A percentile compares a stretch with the other conserved stretches of the same genome.
These are phyloP conservation scores for Spizaetus ornatus DNA, from an alignment of 2,113 vertebrate species.

Conservation along the genomic window DNA sequence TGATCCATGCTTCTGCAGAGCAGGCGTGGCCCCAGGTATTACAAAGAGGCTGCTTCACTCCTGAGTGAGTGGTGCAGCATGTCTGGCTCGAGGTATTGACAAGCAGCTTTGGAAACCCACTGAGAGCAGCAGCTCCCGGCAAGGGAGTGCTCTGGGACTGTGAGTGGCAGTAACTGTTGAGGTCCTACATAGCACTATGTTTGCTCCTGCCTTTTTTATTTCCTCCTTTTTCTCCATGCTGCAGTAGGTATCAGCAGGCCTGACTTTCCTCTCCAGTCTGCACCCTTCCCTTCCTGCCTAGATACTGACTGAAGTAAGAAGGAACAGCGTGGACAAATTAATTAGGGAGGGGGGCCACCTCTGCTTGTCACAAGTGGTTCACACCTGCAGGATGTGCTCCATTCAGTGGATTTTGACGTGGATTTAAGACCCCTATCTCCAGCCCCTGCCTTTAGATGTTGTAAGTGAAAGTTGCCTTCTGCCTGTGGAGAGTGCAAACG, in stretches of 20 bases:
- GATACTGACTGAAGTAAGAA: not conserved
- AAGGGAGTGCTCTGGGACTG: not conserved
- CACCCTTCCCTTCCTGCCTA: not conserved
- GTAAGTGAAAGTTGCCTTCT: not conserved
- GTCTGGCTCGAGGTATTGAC: not conserved
- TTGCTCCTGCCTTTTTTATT: not conserved
- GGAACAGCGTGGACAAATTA: not conserved
- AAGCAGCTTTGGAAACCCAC: not conserved
- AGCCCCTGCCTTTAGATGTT: not conserved
- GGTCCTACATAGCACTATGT: not conserved
- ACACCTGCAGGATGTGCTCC: not conserved
- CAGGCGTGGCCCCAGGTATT: not conserved
- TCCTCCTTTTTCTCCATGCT: not conserved
- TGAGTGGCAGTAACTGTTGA: not conserved
- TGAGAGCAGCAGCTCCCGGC: not conserved
- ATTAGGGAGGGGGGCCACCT: not conserved
- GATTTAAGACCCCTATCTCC: not conserved
- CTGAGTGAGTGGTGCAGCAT: not conserved
- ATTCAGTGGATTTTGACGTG: not conserved
- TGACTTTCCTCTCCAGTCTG: not conserved
- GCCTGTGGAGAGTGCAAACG: not conserved
- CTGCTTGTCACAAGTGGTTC: not conserved
- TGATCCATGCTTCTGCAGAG: not conserved
- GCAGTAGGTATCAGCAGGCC: not conserved
- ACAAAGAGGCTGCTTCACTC: not conserved